phyloP scores from a whole-genome alignment of 2,888 invertebrate species.

The Nemotelus nigrinus region DNA sequence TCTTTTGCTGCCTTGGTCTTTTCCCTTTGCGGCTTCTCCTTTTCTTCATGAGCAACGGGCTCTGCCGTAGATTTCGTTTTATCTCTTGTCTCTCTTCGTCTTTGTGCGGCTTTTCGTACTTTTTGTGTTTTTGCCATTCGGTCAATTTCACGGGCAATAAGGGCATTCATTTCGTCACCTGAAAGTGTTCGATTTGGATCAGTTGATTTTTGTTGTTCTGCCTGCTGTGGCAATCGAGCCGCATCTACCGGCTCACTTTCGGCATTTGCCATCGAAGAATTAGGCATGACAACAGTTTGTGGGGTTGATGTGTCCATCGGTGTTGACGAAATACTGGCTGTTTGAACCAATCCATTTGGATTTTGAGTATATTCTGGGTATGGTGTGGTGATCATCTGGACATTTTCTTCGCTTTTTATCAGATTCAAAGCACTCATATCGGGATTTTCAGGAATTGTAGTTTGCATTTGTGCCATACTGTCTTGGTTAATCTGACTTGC shows the following conservation, averaged over 20 bases:
- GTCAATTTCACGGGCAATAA: conserved; percentile 34
- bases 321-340: neutral
- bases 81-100: conserved; percentile 5
- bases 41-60: neutral
- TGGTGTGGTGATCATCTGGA: too few species aligned
- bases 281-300: neutral
- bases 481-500: too few species aligned
- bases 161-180: conserved; percentile 24
- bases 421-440: neutral
- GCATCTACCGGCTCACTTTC: neutral
- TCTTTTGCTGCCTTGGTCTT: neutral
- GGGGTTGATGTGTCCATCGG: neutral
- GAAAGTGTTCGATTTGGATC: neutral
- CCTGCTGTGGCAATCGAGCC: neutral
- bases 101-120: conserved; percentile 7
- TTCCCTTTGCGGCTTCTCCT: conserved; percentile 10
- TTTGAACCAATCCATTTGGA: neutral
- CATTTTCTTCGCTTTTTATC: too few species aligned
- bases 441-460: neutral
- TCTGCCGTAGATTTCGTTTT: neutral
- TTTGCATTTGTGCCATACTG: neutral
- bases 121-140: conserved; percentile 29
- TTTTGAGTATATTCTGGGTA: too few species aligned
- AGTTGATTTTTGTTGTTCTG: neutral
- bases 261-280: neutral